Evolutionary conservation across 2,888 invertebrate species (phyloP).

Genomic region (Serripes groenlandicus): DNA sequence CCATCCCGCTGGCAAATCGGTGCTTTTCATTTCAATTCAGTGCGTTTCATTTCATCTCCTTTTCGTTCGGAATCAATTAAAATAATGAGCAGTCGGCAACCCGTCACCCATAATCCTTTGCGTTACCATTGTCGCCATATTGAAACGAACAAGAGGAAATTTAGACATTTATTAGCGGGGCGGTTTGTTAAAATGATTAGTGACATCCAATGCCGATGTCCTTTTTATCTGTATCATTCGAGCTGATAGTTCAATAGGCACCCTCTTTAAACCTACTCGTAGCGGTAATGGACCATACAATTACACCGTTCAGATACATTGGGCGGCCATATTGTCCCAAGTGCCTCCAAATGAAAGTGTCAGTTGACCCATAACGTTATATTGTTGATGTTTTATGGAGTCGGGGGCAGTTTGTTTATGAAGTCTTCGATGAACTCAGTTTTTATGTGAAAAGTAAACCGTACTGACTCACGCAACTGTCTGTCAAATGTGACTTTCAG

Average conservation of each 20-base stretch:
- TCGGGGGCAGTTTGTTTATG: conserved; percentile 18
- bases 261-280: conserved; percentile 34
- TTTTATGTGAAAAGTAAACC: no score
- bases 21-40: conserved; percentile 17
- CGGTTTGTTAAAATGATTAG: conserved; percentile 51
- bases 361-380: conserved; percentile 23
- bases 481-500: no score
- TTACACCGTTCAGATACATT: conserved; percentile 53
- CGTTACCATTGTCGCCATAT: conserved; percentile 43
- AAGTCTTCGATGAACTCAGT: not conserved
- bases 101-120: conserved; percentile 45
- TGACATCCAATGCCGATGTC: conserved; percentile 42
- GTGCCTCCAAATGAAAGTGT: conserved; percentile 47
- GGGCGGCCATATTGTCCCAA: conserved; percentile 52
- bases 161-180: conserved; percentile 53
- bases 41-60: conserved; percentile 44
- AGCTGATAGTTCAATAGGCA: conserved; percentile 40
- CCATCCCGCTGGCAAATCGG: conserved; percentile 30
- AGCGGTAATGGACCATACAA: conserved; percentile 57
- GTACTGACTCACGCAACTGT: no score
- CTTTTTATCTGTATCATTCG: conserved; percentile 51
- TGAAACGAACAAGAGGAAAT: conserved; percentile 33
- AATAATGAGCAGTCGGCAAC: conserved; percentile 48
- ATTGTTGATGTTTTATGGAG: conserved; percentile 32
- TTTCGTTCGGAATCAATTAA: conserved; percentile 36